These are phyloP conservation scores for Petaurus breviceps DNA, from an alignment of 2,113 vertebrate genomes.

Conservation along the genomic window DNA sequence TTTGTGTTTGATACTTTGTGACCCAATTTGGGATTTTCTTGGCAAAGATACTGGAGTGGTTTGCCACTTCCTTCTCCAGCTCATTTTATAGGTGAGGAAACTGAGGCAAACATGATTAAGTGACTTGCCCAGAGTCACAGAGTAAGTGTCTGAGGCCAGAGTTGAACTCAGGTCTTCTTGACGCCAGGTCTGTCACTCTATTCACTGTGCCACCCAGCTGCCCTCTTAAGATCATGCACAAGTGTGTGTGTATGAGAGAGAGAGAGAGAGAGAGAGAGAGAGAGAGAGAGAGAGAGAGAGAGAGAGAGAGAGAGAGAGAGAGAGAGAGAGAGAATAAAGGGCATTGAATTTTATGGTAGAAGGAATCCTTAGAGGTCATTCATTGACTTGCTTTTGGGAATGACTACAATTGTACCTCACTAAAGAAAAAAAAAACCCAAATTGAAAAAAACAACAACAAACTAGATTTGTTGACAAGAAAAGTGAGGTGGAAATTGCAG, in stretches of 20 bases:
- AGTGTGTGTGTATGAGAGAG: no score
- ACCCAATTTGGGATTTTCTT: background rate
- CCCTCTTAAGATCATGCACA: background rate
- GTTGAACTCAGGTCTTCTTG: background rate
- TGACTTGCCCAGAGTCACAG: background rate
- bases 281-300: no score
- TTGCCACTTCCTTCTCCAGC: background rate
- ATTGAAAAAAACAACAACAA: background rate
- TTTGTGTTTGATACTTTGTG: background rate
- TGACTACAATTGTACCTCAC: background rate
- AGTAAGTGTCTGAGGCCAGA: no score
- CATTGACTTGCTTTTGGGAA: background rate
- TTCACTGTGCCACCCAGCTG: background rate
- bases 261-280: no score
- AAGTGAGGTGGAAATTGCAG: slow-evolving; percentile 17
- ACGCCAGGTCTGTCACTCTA: background rate
- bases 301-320: no score
- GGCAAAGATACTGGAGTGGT: background rate
- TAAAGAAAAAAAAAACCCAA: slow-evolving; percentile 35
- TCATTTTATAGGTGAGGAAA: background rate
- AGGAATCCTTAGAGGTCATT: slow-evolving; percentile 9
- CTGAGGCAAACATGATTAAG: background rate
- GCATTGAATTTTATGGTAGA: background rate
- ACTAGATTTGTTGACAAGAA: slow-evolving; percentile 16
- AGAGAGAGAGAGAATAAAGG: background rate